Evolutionary conservation across 2,113 vertebrate species (phyloP), one percentile per base, ranked within the genome.

Genomic region (Lucifuga dentata): DNA sequence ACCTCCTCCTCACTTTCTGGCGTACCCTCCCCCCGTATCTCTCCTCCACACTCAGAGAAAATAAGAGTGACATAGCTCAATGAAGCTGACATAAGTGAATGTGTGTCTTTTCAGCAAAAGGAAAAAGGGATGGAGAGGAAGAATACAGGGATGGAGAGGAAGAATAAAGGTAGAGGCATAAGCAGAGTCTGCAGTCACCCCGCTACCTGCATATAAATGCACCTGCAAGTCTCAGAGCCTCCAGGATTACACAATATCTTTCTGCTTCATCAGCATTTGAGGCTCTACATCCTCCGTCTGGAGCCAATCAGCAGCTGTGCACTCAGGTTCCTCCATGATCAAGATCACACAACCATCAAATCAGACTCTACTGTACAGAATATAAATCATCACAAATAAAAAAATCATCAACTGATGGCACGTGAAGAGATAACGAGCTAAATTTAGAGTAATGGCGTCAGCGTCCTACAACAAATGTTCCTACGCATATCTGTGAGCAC

Each of bases 191-290:
- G 86, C 79, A 86, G 85, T 74, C 68, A 20, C 49, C 48, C 60
- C 70, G 46, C 51, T 83, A 84, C 78, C 85, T 81, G 86, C 83
- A 88, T 86, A 73, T 80, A 67, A 91, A 88, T 87, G 73, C 48
- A 70, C 75, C 81, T 84, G 68, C 84, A 63, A 65, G 26, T 69
- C 55, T 61, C 32, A 38, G 56, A 66, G 71, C 58, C 39, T 11
- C 36, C 24, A 32, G 20, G 57, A 45, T 76, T 56, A 44, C 45
- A 61, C 60, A 80, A 59, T 45, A 40, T 56, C 71, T 63, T 46
- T 57, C 33, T 53, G 74, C 52, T 36, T 57, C 48, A 52, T 68
- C 60, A 50, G 70, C 11, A 3, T 10, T 26, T 20, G 17, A 5
- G 12, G 32, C 5, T 5, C 17, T 24, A 6, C 38, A 40, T 72